Conservation (phyloP, 2,797 vertebrate species). For the Garrulus glandarius region DNA sequence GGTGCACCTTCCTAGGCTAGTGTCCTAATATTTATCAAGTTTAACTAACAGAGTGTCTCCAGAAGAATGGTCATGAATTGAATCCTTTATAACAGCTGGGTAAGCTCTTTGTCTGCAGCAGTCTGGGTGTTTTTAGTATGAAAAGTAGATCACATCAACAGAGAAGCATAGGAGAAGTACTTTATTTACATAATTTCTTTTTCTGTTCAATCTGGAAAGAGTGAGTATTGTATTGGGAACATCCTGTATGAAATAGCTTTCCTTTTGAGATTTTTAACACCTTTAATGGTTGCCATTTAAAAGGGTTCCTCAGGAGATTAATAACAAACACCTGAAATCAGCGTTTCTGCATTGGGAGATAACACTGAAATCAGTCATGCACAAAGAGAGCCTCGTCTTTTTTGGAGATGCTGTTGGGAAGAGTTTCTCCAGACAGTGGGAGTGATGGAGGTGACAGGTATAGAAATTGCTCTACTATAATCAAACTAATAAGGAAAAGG, state of each 20-base stretch:
- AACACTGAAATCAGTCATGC: neutral
- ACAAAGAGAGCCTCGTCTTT: neutral
- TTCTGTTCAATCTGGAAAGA: neutral
- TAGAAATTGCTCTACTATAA: neutral
- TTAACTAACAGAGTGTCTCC: neutral
- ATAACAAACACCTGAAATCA: neutral
- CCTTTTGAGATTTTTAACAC: neutral
- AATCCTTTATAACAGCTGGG: neutral
- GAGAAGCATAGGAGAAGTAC: neutral
- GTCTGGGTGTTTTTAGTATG: neutral
- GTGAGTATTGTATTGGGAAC: neutral
- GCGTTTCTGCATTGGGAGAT: neutral
- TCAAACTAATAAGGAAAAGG: neutral
- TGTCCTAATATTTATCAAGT: neutral
- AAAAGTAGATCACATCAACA: neutral
- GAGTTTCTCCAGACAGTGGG: neutral
- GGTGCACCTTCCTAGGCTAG: neutral
- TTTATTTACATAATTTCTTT: neutral
- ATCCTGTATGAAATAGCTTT: neutral
- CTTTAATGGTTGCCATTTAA: neutral
- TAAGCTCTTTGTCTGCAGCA: neutral
- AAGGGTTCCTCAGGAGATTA: neutral
- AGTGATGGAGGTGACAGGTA: neutral
- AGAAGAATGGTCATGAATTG: neutral
- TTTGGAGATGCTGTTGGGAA: neutral